Conservation (phyloP, 2,888 invertebrate species). For the Lasioglossum marginatum region DNA sequence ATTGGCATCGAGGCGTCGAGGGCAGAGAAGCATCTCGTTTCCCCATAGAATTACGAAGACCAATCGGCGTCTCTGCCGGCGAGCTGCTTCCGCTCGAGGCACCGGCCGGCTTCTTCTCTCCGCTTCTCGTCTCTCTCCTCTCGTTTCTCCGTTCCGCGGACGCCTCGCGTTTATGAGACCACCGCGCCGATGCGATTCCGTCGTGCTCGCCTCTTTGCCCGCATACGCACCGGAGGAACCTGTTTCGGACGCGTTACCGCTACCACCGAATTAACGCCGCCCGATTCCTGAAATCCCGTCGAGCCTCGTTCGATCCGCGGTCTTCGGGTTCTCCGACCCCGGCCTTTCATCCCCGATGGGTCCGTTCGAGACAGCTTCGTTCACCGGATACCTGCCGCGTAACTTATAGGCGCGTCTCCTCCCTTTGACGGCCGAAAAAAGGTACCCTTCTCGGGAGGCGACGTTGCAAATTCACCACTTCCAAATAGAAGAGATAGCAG, state of each 20-base stretch:
- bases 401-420: not conserved
- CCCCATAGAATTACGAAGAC: conserved; percentile 11
- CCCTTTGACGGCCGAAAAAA: conserved; percentile 4
- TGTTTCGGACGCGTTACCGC: conserved; percentile 49
- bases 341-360: conserved; percentile 1
- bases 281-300: conserved; percentile 29
- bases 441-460: conserved; percentile 36
- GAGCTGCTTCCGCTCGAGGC: not conserved
- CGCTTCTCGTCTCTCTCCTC: conserved; percentile 16
- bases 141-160: conserved; percentile 36
- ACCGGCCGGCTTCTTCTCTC: conserved; percentile 7
- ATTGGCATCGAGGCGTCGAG: not conserved
- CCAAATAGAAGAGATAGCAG: conserved; percentile 33
- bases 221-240: conserved; percentile 33
- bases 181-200: conserved; percentile 2
- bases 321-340: not conserved
- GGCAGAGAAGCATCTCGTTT: not conserved
- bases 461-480: conserved; percentile 56
- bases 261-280: conserved; percentile 32
- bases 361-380: not conserved
- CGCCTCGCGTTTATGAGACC: conserved; percentile 40
- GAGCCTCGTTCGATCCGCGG: not conserved
- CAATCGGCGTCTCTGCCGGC: conserved; percentile 9
- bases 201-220: conserved; percentile 39
- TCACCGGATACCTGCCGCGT: conserved; percentile 3